Evolutionary conservation across 2,888 invertebrate genomes (phyloP).

Genomic region (Lydus trimaculatus): DNA sequence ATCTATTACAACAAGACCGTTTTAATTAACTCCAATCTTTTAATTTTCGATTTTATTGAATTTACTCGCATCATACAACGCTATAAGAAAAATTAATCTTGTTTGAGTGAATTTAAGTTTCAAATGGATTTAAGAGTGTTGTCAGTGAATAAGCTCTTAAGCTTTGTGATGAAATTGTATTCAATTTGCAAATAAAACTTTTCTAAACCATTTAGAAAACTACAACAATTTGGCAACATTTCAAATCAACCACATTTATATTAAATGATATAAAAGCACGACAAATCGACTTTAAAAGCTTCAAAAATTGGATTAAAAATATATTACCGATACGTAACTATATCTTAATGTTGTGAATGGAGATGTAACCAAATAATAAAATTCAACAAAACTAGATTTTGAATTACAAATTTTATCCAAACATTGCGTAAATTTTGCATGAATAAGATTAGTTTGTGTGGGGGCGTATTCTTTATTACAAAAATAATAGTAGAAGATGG

Average conservation of each 20-base stretch:
- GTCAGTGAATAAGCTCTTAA: background rate
- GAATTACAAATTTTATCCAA: no score
- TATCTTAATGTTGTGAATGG: no score
- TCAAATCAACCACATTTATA: background rate
- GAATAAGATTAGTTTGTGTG: no score
- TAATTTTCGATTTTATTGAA: background rate
- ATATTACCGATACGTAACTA: background rate
- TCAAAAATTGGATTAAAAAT: background rate
- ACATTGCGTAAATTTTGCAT: no score
- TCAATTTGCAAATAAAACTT: background rate
- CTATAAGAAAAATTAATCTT: background rate
- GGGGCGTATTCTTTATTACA: no score
- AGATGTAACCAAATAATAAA: no score
- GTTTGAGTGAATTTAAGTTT: no score
- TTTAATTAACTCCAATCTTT: background rate
- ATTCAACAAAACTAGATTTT: no score
- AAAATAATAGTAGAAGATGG: no score
- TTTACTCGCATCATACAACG: background rate
- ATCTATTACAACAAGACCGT: background rate
- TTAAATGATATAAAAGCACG: background rate
- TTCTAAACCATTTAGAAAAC: background rate
- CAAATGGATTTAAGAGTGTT: background rate
- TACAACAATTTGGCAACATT: background rate
- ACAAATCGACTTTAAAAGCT: background rate
- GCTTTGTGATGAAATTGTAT: background rate